Percentiles rank a stretch among this genome's conserved stretches.
Evolutionary conservation across 2,888 invertebrate species (phyloP).

Genomic region (Trachelus tabidus): DNA sequence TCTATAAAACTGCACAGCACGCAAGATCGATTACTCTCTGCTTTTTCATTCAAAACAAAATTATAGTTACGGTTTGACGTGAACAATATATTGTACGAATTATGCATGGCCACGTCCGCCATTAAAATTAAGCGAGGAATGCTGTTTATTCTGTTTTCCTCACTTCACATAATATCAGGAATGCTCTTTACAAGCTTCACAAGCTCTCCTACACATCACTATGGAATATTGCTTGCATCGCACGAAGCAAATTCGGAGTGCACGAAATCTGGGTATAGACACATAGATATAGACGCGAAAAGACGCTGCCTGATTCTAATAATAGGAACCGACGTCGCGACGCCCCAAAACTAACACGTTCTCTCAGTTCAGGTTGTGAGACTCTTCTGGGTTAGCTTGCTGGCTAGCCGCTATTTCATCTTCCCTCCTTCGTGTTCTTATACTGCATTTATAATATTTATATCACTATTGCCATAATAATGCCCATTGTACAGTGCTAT

Average conservation of each 20-base stretch:
- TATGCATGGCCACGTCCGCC: background rate
- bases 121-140: background rate
- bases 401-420: conserved; percentile 37
- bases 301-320: conserved; percentile 50
- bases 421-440: background rate
- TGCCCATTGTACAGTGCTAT: background rate
- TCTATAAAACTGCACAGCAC: background rate
- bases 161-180: background rate
- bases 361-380: conserved; percentile 17
- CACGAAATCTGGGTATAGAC: conserved; percentile 42
- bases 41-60: background rate
- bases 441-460: background rate
- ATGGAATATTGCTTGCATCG: conserved; percentile 1
- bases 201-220: background rate
- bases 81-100: background rate
- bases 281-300: conserved; percentile 45
- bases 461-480: background rate
- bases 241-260: conserved; percentile 13
- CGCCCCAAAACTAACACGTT: conserved; percentile 36
- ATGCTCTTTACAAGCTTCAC: background rate
- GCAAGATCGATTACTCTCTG: background rate
- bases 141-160: background rate
- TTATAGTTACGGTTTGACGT: background rate
- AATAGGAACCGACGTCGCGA: conserved; percentile 48
- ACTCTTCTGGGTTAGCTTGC: conserved; percentile 52